phyloP scores from a whole-genome alignment of 2,888 invertebrate species.

The Bursaphelenchus okinawaensis region DNA sequence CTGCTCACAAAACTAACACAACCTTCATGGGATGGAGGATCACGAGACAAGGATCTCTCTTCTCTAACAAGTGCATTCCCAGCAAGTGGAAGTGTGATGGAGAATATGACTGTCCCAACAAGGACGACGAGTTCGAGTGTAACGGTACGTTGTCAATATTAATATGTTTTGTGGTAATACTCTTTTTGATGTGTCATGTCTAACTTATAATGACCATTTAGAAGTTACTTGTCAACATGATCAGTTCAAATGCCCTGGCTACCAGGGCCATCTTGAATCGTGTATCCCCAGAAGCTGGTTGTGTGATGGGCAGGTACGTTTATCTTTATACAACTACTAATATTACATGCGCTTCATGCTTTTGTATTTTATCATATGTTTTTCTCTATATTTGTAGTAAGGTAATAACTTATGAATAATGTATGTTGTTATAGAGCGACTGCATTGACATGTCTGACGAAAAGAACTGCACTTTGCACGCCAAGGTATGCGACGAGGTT shows the following conservation, averaged over 20 bases:
- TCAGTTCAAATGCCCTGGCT: constrained; percentile 47
- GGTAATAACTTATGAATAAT: no score
- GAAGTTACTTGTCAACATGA: constrained; percentile 22
- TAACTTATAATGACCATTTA: constrained; percentile 6
- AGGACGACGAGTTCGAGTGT: constrained; percentile 42
- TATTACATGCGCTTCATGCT: no score
- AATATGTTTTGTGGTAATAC: no score
- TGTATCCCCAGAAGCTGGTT: constrained; percentile 52
- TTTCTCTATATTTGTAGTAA: no score
- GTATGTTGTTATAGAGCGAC: constrained; percentile 35
- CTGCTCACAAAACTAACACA: not conserved
- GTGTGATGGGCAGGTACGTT: constrained; percentile 50
- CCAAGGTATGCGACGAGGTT: constrained; percentile 22
- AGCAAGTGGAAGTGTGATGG: constrained; percentile 36
- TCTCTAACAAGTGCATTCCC: constrained; percentile 30
- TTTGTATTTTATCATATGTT: no score
- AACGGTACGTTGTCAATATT: constrained; percentile 20
- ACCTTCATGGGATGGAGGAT: not conserved
- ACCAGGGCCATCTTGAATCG: constrained; percentile 37
- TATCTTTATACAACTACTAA: no score
- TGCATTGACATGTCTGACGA: constrained; percentile 49
- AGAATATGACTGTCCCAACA: constrained; percentile 33
- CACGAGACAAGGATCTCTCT: not conserved
- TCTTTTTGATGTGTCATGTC: no score
- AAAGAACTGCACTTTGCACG: constrained; percentile 28